Conservation (phyloP, 2,888 invertebrate species). For the Lepidochrysops patricia region DNA sequence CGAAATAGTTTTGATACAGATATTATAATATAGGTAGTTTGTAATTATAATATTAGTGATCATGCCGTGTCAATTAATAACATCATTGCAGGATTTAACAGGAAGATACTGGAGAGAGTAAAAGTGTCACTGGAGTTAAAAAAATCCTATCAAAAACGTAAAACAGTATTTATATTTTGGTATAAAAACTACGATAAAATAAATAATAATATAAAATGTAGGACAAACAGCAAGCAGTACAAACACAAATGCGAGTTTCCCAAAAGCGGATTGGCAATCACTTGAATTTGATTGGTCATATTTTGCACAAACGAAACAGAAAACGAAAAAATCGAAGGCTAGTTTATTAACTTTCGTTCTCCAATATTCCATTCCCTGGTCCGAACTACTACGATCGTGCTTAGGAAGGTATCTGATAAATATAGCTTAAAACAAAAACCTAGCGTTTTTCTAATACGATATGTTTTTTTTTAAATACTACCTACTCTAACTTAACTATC, state of each 20-base stretch:
- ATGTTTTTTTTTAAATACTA: too few relatives aligned
- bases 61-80: too few relatives aligned
- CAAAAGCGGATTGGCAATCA: constrained; percentile 10
- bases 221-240: not conserved
- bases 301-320: constrained; percentile 4
- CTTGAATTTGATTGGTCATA: constrained; percentile 13
- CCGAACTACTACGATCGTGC: not conserved
- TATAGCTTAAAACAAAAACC: not conserved
- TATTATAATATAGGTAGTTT: too few relatives aligned
- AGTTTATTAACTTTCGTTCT: constrained; percentile 1
- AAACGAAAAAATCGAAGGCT: not conserved
- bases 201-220: not conserved
- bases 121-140: too few relatives aligned
- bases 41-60: too few relatives aligned
- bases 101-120: too few relatives aligned
- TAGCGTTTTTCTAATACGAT: too few relatives aligned
- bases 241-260: not conserved
- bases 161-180: not conserved
- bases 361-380: not conserved
- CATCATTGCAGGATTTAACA: too few relatives aligned
- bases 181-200: too few relatives aligned
- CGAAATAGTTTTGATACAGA: not conserved
- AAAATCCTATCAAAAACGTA: too few relatives aligned
- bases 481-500: too few relatives aligned
- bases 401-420: not conserved